Evolutionary conservation across 2,888 invertebrate species (phyloP).

Genomic region (Drosophila lutescens): DNA sequence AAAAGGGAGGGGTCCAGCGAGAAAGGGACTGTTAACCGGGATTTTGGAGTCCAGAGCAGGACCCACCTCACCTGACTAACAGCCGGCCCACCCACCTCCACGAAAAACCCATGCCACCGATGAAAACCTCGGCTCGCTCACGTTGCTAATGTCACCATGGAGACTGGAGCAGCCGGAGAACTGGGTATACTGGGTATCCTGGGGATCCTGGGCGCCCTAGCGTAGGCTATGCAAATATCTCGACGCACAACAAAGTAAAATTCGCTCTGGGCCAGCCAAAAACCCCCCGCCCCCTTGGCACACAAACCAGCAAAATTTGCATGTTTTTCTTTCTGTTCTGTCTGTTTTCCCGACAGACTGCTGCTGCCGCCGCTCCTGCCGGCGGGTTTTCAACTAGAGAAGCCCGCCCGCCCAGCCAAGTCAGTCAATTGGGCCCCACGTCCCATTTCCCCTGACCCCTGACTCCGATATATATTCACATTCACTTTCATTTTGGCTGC

Average conservation of each 20-base stretch:
- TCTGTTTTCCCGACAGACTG: constrained; percentile 45
- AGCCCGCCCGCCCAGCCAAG: constrained; percentile 29
- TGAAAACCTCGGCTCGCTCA: constrained; percentile 26
- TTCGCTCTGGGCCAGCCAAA: constrained; percentile 58
- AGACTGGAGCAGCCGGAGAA: constrained; percentile 47
- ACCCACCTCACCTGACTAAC: constrained; percentile 56
- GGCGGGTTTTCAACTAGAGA: constrained; percentile 30
- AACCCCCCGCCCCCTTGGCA: constrained; percentile 7
- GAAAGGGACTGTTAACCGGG: constrained; percentile 39
- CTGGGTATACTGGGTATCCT: constrained; percentile 27
- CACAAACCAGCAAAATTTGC: constrained; percentile 56
- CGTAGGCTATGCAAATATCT: constrained; percentile 67
- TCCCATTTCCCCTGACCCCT: constrained; percentile 24
- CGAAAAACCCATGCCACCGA: constrained; percentile 9
- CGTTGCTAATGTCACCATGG: constrained; percentile 71
- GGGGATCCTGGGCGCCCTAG: constrained; percentile 45
- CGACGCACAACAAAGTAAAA: constrained; percentile 65
- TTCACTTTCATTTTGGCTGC: constrained; percentile 64
- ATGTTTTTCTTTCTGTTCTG: constrained; percentile 55
- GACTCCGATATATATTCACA: constrained; percentile 25
- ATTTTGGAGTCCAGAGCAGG: constrained; percentile 49
- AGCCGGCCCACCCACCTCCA: not conserved
- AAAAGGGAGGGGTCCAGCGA: not conserved
- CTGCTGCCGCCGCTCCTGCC: constrained; percentile 24
- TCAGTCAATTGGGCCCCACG: constrained; percentile 61